These are phyloP conservation scores for Spialia ferax DNA, from an alignment of 2,888 invertebrate species.

Conservation along the genomic window DNA sequence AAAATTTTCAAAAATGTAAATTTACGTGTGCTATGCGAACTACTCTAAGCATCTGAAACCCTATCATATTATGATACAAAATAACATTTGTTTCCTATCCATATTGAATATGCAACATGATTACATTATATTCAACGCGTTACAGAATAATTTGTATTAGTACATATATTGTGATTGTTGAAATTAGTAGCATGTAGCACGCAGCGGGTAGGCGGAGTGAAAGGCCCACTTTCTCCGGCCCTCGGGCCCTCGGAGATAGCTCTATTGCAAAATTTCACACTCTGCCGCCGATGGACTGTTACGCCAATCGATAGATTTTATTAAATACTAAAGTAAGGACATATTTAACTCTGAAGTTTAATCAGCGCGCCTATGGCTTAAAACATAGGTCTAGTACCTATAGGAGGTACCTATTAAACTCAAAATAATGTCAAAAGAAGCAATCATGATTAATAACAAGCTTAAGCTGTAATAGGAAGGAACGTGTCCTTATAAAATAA, in stretches of 20 bases:
- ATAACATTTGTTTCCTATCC: not conserved
- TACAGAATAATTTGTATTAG: not conserved
- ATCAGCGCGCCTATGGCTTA: too few species aligned
- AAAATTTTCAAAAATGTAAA: too few species aligned
- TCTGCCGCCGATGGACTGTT: conserved; percentile 62
- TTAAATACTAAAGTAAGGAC: not conserved
- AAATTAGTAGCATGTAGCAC: conserved; percentile 65
- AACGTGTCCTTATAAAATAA: too few species aligned
- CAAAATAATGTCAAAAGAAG: not conserved
- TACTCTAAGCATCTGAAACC: too few species aligned
- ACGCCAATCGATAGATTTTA: conserved; percentile 59
- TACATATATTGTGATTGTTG: conserved; percentile 68
- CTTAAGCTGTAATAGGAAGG: too few species aligned
- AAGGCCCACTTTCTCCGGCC: conserved; percentile 84
- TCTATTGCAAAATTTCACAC: conserved; percentile 81
- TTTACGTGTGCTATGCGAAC: too few species aligned
- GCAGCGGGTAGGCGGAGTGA: conserved; percentile 63
- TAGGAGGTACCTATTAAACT: too few species aligned
- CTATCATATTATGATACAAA: too few species aligned
- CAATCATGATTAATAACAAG: not conserved
- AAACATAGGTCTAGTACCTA: too few species aligned
- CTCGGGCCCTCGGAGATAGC: conserved; percentile 75
- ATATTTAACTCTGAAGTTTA: not conserved
- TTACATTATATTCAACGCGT: not conserved
- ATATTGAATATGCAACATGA: not conserved